Evolutionary conservation across 1,140 invertebrate genomes (phyloP).

Genomic region (Drosophila nigrodunni): DNA sequence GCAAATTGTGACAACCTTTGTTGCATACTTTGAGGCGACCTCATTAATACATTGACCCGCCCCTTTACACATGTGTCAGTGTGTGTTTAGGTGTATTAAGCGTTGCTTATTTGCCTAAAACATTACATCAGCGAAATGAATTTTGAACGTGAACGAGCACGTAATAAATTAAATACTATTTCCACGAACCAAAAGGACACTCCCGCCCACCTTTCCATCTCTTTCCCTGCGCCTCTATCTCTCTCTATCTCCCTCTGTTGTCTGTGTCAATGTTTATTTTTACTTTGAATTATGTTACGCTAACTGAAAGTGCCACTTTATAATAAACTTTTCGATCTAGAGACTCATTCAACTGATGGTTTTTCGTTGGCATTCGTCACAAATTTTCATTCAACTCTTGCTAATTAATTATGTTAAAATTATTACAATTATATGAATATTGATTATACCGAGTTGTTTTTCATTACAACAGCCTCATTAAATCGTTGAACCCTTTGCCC

Average conservation of each 20-base stretch:
- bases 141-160: constrained; percentile 63
- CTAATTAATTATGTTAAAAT: constrained; percentile 27
- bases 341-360: constrained; percentile 15
- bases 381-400: not conserved
- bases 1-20: constrained; percentile 45
- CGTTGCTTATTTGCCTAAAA: constrained; percentile 76
- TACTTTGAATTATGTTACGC: constrained; percentile 78
- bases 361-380: constrained; percentile 5
- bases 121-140: constrained; percentile 80
- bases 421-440: constrained; percentile 13
- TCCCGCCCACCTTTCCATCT: constrained; percentile 9
- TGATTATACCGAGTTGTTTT: constrained; percentile 19
- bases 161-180: constrained; percentile 80
- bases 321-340: not conserved
- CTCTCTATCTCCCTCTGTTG: constrained; percentile 5
- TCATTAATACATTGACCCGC: constrained; percentile 54
- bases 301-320: constrained; percentile 3
- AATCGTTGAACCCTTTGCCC: constrained; percentile 10
- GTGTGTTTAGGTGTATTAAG: constrained; percentile 31
- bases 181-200: constrained; percentile 53
- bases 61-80: not conserved
- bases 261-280: constrained; percentile 77
- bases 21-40: constrained; percentile 75
- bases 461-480: constrained; percentile 20
- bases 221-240: constrained; percentile 4